Percentiles rank a stretch among this genome's conserved stretches.
phyloP scores from a whole-genome alignment of 2,113 vertebrate species.

The Lagenorhynchus albirostris region DNA sequence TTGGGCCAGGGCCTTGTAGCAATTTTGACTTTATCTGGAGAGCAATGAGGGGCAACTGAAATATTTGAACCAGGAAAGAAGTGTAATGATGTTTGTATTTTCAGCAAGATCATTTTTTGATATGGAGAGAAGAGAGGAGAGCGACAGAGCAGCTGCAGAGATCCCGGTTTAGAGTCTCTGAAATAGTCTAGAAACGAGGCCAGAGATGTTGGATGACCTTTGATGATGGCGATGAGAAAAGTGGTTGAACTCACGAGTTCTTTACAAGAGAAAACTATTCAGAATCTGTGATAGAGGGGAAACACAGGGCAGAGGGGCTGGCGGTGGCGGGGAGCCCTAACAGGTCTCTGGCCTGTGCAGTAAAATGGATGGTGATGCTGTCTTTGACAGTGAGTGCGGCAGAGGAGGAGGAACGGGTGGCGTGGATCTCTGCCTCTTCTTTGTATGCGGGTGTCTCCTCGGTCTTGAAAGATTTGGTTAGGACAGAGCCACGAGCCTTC shows the following conservation, averaged over 20 bases:
- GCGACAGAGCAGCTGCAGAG: not conserved
- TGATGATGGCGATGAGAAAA: not conserved
- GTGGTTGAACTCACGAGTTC: not conserved
- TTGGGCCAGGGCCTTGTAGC: not conserved
- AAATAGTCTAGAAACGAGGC: not conserved
- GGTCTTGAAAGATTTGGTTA: not conserved
- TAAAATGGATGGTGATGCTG: not conserved
- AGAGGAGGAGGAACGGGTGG: no score
- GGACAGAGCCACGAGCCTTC: not conserved
- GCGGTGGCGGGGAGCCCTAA: fast-evolving
- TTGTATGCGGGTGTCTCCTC: not conserved
- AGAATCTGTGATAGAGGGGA: not conserved
- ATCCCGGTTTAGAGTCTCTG: not conserved
- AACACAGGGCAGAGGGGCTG: not conserved
- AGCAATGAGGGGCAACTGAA: not conserved
- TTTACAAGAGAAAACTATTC: not conserved
- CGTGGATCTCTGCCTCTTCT: not conserved
- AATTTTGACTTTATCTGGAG: not conserved
- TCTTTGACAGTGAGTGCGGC: not conserved
- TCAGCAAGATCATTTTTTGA: not conserved
- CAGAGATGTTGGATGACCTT: not conserved
- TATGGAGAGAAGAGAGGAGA: not conserved
- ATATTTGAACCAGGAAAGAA: not conserved
- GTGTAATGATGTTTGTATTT: not conserved
- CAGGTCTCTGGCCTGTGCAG: not conserved